Percentiles rank a stretch among this genome's conserved stretches.
Evolutionary conservation across 1,140 invertebrate genomes (phyloP).

Genomic region (Watersipora subatra): DNA sequence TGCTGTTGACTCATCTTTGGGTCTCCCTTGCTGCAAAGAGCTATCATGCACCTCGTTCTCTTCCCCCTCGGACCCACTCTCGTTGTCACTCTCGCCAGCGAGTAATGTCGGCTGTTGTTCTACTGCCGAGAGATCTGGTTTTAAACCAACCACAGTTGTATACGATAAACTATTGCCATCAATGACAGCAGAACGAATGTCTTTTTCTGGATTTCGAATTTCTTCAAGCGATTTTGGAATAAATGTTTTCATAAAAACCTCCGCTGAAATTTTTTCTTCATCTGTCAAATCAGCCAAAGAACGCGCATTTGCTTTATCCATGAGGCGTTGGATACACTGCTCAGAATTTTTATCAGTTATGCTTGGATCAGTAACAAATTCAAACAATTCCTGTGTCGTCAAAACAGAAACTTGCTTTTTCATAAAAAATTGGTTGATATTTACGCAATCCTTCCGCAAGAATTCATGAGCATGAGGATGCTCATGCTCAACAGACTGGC

Average conservation of each 20-base stretch:
- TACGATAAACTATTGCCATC: background rate
- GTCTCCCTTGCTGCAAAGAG: background rate
- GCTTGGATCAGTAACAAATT: conserved; percentile 82
- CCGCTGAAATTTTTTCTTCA: conserved; percentile 25
- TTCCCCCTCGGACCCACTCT: conserved; percentile 14
- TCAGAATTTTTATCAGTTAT: conserved; percentile 62
- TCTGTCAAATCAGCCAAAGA: conserved; percentile 27
- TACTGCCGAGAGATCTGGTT: background rate
- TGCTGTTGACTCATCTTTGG: background rate
- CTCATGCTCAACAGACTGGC: conserved; percentile 93
- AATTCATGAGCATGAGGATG: conserved; percentile 90
- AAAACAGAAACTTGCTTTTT: conserved; percentile 58
- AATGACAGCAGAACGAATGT: conserved; percentile 41
- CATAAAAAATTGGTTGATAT: conserved; percentile 52
- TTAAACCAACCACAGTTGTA: background rate
- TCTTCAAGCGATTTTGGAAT: conserved; percentile 89
- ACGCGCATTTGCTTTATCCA: conserved; percentile 29
- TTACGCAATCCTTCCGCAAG: conserved; percentile 82
- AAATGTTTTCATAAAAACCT: conserved; percentile 84
- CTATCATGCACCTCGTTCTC: background rate
- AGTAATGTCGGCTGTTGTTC: conserved; percentile 38
- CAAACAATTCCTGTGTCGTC: conserved; percentile 79
- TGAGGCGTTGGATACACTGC: conserved; percentile 46
- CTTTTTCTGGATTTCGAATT: conserved; percentile 76
- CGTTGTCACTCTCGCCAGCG: conserved; percentile 61